Evolutionary conservation across 2,113 vertebrate genomes (phyloP), one percentile per base, ranked within the genome.

Genomic region (Mirounga angustirostris): DNA sequence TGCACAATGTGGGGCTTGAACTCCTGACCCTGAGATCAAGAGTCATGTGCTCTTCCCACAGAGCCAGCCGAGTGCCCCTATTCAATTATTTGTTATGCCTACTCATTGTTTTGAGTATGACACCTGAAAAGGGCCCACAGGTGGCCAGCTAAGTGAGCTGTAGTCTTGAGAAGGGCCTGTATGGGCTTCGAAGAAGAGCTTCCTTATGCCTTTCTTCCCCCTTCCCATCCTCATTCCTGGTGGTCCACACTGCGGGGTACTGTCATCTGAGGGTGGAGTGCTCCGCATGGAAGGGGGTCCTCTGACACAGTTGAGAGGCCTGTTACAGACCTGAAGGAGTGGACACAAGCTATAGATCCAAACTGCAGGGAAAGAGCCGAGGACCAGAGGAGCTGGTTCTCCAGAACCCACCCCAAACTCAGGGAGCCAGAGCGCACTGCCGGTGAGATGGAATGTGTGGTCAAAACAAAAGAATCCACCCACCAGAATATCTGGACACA

Each of bases 71-170:
- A 5, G 71, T 7, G 6, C 65, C 61, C 18, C n/a, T 18, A 30
- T 69, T 73, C 43, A 33, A 30, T 84, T 79, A 52, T 22, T 71
- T 36, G 14, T 71, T 43, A 71, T 26, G 56, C n/a, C 43, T 54
- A 26, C 36, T 16, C 36, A 95, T 22, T 67, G n/a, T 46, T 90
- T 90, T 83, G 43, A 88, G 26, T 54, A 36, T 69, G 74, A 91
- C 24, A 80, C 18, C 43, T 28, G 40, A 65, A 50, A 69, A 83
- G 76, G 5, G 36, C n/a, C 61, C 22, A 16, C 56, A 50, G 54
- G 69, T 50, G n/a, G 69, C 80, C 7, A 24, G 24, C 7, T 18
- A 22, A 52, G 0, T 71, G 13, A 87, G 40, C 69, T 5, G 21
- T 43, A 2, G 46, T 43, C 9, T 0, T 7, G 4, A 52, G 26